A percentile compares a stretch with the other conserved stretches of the same genome.
Conservation (phyloP, 2,113 vertebrate species). For the Hystrix cristata region DNA sequence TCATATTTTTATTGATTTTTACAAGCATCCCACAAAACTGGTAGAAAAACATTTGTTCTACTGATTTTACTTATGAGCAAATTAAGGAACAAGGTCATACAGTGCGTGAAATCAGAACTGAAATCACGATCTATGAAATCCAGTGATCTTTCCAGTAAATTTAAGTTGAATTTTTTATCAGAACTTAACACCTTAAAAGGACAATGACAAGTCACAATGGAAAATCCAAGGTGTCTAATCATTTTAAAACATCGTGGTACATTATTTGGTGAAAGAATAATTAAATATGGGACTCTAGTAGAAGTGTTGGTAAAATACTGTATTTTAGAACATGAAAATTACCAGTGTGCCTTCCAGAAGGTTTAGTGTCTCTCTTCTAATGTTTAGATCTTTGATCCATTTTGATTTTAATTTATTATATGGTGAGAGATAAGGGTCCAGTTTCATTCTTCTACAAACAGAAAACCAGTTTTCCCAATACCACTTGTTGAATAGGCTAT, state of each 20-base stretch:
- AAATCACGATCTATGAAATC: background rate
- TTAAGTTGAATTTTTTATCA: background rate
- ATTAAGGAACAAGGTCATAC: background rate
- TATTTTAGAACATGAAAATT: conserved; percentile 19
- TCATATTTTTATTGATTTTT: background rate
- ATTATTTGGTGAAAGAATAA: background rate
- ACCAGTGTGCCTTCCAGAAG: background rate
- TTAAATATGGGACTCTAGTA: background rate
- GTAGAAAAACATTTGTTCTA: background rate
- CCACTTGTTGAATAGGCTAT: too few species aligned
- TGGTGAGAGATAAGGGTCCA: too few species aligned
- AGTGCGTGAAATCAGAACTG: background rate
- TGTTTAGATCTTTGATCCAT: too few species aligned
- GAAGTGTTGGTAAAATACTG: background rate
- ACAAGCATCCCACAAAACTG: background rate
- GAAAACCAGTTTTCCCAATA: too few species aligned
- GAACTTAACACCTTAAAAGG: background rate
- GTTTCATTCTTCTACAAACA: too few species aligned
- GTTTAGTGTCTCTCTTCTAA: too few species aligned
- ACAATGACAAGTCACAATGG: background rate
- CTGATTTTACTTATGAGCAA: background rate
- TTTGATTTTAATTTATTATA: too few species aligned
- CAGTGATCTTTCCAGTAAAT: background rate
- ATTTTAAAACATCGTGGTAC: background rate
- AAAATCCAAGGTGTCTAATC: background rate